Percentiles rank a stretch among this genome's conserved stretches.
Evolutionary conservation across 2,888 invertebrate genomes (phyloP).

Genomic region (Spodoptera exigua): DNA sequence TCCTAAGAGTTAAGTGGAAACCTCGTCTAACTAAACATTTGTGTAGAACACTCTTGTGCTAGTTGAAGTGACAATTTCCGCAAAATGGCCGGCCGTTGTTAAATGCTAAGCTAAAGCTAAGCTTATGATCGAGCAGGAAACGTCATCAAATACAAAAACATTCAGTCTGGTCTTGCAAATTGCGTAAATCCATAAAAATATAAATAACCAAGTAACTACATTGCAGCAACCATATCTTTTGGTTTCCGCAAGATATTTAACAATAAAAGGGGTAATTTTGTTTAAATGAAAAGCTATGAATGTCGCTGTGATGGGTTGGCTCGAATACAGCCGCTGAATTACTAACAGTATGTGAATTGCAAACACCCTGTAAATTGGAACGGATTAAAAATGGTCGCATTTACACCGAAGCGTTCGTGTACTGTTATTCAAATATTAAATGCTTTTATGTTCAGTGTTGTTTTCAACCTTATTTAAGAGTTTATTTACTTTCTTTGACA

Average conservation of each 20-base stretch:
- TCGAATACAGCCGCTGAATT: slow-evolving; percentile 47
- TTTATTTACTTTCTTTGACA: too few species aligned
- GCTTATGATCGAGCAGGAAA: too few species aligned
- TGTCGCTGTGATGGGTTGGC: slow-evolving; percentile 40
- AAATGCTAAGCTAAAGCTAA: too few species aligned
- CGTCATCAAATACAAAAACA: too few species aligned
- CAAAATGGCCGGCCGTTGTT: too few species aligned
- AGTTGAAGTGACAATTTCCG: too few species aligned
- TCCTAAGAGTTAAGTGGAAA: too few species aligned
- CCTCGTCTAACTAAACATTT: too few species aligned
- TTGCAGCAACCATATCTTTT: neutral
- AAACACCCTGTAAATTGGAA: slow-evolving; percentile 43
- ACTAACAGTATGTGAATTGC: slow-evolving; percentile 34
- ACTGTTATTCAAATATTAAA: neutral
- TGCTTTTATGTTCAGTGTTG: too few species aligned
- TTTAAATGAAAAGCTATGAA: slow-evolving; percentile 29
- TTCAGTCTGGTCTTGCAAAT: too few species aligned
- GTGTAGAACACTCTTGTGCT: too few species aligned
- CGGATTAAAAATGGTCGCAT: slow-evolving; percentile 42
- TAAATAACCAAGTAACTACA: slow-evolving; percentile 2
- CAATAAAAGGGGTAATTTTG: slow-evolving; percentile 18
- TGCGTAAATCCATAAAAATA: neutral
- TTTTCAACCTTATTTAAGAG: too few species aligned
- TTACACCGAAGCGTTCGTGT: slow-evolving; percentile 42
- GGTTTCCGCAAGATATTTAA: slow-evolving; percentile 14